Evolutionary conservation across 2,888 invertebrate genomes (phyloP), one percentile per base, ranked within the genome.

Genomic region (Nycteola revayana): DNA sequence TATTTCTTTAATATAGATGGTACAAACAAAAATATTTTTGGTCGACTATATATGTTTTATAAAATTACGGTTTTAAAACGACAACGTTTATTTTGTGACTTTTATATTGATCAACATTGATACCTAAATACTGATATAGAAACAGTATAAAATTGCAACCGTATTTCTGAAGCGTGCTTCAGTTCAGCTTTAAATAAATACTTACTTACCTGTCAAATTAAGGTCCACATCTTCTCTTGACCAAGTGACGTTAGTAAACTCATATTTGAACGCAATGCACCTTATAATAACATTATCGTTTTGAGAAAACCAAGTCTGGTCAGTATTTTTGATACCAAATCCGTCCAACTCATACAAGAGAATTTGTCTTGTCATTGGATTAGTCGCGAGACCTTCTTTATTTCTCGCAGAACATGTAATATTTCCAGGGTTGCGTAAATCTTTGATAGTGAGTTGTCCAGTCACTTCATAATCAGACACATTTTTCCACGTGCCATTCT

Each of bases 251-350:
- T 65, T 69, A 1, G 28, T 9, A 42, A 67, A 86, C 7, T 77
- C 62, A 39, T 79, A 75, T 42, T 56, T 66, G 0, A 86, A 85
- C 17, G 81, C 87, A 17, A 75, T 47, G 46, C 87, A 88, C 29
- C 63, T 65, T 2, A 79, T 25, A 4, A 39, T 44, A 1, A 79
- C 66, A 4, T 54, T 45, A 7, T 75, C 52, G 10, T 66, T 59
- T 52, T 84, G 66, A 1, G 74, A 39, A 34, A 67, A 80, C 79
- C 80, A 82, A 1, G 46, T 50, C 5, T 60, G 52, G 0, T 61
- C 33, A 0, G 25, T 38, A 28, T 73, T 49, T 11, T 41, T 49
- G 20, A 84, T 71, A 4, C 84, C 86, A 29, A 88, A 87, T 5
- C 86, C 43, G 1, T 36, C 9, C 3, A 84, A 57, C 42, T 88